phyloP scores from a whole-genome alignment of 2,113 vertebrate species.

The Daphoenositta chrysoptera region DNA sequence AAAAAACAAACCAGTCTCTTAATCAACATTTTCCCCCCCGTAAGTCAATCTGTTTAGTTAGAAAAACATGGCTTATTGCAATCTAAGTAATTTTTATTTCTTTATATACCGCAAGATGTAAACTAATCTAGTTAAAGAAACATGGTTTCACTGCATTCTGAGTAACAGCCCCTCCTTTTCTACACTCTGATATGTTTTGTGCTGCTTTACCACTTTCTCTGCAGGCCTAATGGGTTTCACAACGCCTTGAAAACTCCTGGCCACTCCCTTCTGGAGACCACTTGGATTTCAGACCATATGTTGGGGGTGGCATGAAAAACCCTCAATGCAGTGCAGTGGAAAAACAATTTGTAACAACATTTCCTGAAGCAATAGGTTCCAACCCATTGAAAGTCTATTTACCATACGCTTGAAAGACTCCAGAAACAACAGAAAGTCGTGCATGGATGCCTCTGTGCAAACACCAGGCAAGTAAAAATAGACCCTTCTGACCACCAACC shows the following conservation, averaged over 20 bases:
- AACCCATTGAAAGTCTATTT: conserved; percentile 59
- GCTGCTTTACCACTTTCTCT: background rate
- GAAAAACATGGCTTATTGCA: conserved; percentile 70
- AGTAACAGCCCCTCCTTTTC: conserved; percentile 39
- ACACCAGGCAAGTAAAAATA: conserved; percentile 41
- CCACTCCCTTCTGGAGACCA: background rate
- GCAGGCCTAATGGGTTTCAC: background rate
- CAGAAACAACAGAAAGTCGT: conserved; percentile 44
- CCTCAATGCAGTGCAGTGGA: conserved; percentile 55
- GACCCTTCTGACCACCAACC: conserved; percentile 25
- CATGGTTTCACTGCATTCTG: conserved; percentile 60
- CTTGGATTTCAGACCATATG: conserved; percentile 16
- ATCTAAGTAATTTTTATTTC: conserved; percentile 71
- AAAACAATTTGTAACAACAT: conserved; percentile 75
- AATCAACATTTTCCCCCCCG: background rate
- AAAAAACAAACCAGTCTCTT: background rate
- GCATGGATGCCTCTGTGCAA: conserved; percentile 53
- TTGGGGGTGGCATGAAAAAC: conserved; percentile 64
- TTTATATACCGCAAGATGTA: conserved; percentile 69
- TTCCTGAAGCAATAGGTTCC: conserved; percentile 68
- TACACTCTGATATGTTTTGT: background rate
- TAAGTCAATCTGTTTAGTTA: conserved; percentile 71
- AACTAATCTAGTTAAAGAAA: conserved; percentile 72
- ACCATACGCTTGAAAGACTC: conserved; percentile 44
- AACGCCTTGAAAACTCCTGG: background rate